A percentile compares a stretch with the other conserved stretches of the same genome.
Conservation (phyloP, 30 jellyfish, hydroid and myxozoan species). For the Rhopilema esculentum region DNA sequence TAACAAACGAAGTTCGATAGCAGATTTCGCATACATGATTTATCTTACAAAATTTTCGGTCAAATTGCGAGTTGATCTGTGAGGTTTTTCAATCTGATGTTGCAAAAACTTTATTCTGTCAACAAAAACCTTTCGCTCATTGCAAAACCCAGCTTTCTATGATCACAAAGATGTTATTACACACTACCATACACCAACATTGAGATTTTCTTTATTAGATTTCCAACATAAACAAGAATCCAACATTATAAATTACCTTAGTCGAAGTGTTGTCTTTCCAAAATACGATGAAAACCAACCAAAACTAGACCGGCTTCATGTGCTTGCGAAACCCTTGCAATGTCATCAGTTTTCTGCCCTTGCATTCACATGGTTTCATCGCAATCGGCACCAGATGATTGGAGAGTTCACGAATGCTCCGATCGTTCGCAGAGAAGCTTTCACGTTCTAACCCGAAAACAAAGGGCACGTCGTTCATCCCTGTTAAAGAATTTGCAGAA, state of each 20-base stretch:
- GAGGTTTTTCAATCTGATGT: too few species aligned
- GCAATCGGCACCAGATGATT: neutral
- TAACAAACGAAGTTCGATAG: too few species aligned
- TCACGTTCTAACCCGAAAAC: neutral
- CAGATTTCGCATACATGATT: too few species aligned
- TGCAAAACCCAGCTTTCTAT: too few species aligned
- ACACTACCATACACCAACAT: neutral
- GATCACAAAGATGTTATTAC: too few species aligned
- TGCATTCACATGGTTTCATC: neutral
- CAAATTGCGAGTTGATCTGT: neutral
- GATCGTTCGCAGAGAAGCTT: neutral
- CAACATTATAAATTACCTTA: too few species aligned
- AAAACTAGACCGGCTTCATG: neutral
- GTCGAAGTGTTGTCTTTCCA: neutral
- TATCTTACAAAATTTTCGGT: neutral
- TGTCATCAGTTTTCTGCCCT: neutral
- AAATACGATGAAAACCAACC: neutral
- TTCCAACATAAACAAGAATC: neutral
- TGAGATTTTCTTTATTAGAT: neutral
- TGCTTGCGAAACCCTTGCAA: neutral
- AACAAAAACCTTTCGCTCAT: too few species aligned
- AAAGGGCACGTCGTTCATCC: neutral
- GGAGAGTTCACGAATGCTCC: too few species aligned
- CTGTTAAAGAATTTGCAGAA: neutral
- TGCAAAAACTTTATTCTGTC: too few species aligned